Percentiles rank a stretch among this genome's conserved stretches.
These are phyloP conservation scores for Channallabes apus DNA, from an alignment of 2,797 vertebrate species.

Conservation along the genomic window DNA sequence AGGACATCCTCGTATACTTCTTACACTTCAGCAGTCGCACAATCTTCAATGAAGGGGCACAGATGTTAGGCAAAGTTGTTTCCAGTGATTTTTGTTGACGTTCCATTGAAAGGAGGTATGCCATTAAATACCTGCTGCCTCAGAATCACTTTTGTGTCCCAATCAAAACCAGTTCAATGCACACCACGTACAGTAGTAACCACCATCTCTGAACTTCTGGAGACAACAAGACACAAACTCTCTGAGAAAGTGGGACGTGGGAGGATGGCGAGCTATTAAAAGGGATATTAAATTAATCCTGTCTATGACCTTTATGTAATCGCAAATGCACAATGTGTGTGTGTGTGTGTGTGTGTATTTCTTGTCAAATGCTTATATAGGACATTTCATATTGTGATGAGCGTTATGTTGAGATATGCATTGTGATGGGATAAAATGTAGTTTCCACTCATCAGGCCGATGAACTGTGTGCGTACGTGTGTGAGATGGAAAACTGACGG, in stretches of 20 bases:
- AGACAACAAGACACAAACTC: background rate
- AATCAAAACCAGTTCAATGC: background rate
- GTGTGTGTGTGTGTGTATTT: background rate
- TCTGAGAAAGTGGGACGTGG: background rate
- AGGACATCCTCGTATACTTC: background rate
- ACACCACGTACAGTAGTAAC: background rate
- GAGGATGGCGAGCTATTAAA: background rate
- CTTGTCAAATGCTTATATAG: background rate
- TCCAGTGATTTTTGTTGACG: background rate
- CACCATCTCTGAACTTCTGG: background rate
- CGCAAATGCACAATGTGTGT: background rate
- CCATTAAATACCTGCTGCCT: background rate
- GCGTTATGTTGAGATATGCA: no score
- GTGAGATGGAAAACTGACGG: background rate
- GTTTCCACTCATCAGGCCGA: background rate
- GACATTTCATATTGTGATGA: background rate
- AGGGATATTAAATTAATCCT: background rate
- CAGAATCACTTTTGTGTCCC: background rate
- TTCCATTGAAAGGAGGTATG: background rate
- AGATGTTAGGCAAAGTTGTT: background rate
- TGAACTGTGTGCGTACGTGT: background rate
- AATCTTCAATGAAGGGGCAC: background rate
- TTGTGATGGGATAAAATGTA: constrained; percentile 2
- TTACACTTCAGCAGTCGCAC: background rate
- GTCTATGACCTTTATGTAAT: background rate